Evolutionary conservation across 2,113 vertebrate genomes (phyloP), one percentile per base, ranked within the genome.

Genomic region (Gopherus evgoodei): DNA sequence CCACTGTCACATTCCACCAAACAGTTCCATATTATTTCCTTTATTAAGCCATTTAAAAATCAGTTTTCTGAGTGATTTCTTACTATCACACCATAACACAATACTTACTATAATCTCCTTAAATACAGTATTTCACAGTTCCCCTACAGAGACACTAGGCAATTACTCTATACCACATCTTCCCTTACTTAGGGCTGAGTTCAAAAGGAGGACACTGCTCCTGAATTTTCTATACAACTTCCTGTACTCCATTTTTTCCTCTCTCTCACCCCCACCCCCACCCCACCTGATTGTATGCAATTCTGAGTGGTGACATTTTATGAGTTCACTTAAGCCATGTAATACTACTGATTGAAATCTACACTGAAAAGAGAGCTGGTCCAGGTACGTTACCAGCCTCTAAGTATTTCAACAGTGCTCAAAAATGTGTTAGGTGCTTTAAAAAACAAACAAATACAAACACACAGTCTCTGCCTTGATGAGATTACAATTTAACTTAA

Each of bases 1-100:
- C 49, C 80, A 78, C 87, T 80, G 54, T 12, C 85, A 85, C 89
- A 42, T 88, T 89, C 59, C 72, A 53, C 31, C 44, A 93, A 83
- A 42, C 84, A 91, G 35, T 59, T 1, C 1, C 1, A 0, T 53
- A 42, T 86, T 81, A 91, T 56, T 95, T 82, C 84, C 86, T 91
- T 86, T 81, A 49, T 90, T 94, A 91, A 93, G 79, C 81, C 4
- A 13, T 87, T 92, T 90, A 89, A 96, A 96, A 93, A 93, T 11
- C 96, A 95, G 49, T 91, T 81, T 57, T 94, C 88, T 83, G 92
- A 89, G 90, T 91, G 87, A 88, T 53, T 90, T 95, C 83, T 85
- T 81, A 83, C 29, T 90, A 79, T 81, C 83, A 50, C 12, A 80
- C 76, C 1, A 1, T 82, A 94, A 78, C 49, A 90, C 14, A 47